Conservation (phyloP, 2,113 vertebrate species). For the Lucifuga dentata region DNA sequence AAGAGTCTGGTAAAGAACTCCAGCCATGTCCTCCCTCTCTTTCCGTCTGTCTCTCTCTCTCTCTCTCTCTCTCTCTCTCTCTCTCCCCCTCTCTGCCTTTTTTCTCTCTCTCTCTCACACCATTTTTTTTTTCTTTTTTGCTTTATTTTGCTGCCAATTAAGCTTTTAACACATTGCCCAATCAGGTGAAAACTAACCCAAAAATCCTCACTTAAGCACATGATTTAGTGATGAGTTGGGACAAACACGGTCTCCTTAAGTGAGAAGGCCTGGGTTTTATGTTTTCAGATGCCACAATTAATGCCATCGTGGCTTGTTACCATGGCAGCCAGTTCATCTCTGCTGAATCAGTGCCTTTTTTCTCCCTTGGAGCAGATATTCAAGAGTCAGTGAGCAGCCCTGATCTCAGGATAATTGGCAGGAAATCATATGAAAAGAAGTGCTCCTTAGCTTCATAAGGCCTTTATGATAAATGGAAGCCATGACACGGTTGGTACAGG, state of each 20-base stretch:
- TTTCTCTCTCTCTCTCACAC: not conserved
- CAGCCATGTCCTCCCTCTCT: not conserved
- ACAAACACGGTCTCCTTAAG: constrained; percentile 24
- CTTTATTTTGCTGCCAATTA: not conserved
- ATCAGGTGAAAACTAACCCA: not conserved
- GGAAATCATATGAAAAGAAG: constrained; percentile 51
- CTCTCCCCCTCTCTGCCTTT: not conserved
- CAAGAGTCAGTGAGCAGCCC: constrained; percentile 38
- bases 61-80: not conserved
- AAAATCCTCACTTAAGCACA: not conserved
- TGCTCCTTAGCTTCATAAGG: constrained; percentile 23
- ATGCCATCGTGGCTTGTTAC: constrained; percentile 46
- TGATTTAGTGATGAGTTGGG: constrained; percentile 14
- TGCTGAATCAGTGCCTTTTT: constrained; percentile 44
- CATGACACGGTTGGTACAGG: not conserved
- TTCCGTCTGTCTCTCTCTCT: constrained; percentile 8
- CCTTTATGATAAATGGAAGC: constrained; percentile 31
- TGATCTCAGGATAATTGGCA: constrained; percentile 57
- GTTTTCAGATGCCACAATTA: constrained; percentile 58
- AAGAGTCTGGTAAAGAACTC: constrained; percentile 15
- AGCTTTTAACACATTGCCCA: constrained; percentile 8
- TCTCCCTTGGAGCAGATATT: constrained; percentile 36
- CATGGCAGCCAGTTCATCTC: constrained; percentile 62
- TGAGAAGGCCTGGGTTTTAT: constrained; percentile 26
- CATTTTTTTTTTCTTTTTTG: constrained; percentile 1